Conservation (phyloP, 35 echinoderm and acorn worm species). For the Antedon bifida region DNA sequence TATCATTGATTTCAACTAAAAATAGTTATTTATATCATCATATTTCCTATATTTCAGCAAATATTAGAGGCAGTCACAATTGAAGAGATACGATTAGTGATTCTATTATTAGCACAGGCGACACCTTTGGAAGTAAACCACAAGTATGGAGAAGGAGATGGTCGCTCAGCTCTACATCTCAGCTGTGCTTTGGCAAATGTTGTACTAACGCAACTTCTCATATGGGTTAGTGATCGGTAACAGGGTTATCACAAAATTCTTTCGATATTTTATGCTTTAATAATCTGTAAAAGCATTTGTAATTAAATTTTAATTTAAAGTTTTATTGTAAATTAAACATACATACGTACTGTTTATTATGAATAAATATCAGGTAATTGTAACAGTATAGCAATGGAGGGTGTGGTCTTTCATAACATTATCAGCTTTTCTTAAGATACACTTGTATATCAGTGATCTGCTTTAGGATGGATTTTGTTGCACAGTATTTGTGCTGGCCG, state of each 20-base stretch:
- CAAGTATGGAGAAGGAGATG: conserved; percentile 81
- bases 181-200: conserved; percentile 94
- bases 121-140: conserved; percentile 58
- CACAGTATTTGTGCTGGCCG: too few species aligned
- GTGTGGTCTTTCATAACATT: too few species aligned
- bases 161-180: conserved; percentile 77
- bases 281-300: neutral
- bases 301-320: neutral
- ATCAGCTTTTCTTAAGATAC: too few species aligned
- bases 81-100: conserved; percentile 60
- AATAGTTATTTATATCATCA: neutral
- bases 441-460: too few species aligned
- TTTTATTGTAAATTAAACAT: too few species aligned
- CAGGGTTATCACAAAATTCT: neutral
- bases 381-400: too few species aligned
- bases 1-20: too few species aligned
- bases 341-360: neutral
- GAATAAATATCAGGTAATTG: too few species aligned
- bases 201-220: conserved; percentile 83
- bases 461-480: too few species aligned
- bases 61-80: conserved; percentile 81
- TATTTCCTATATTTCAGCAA: conserved; percentile 21
- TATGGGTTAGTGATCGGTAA: conserved; percentile 63
- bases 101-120: conserved; percentile 64
- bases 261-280: neutral